Percentiles rank a stretch among this genome's conserved stretches.
Conservation (phyloP, 2,888 invertebrate species). For the Corbicula japonica region DNA sequence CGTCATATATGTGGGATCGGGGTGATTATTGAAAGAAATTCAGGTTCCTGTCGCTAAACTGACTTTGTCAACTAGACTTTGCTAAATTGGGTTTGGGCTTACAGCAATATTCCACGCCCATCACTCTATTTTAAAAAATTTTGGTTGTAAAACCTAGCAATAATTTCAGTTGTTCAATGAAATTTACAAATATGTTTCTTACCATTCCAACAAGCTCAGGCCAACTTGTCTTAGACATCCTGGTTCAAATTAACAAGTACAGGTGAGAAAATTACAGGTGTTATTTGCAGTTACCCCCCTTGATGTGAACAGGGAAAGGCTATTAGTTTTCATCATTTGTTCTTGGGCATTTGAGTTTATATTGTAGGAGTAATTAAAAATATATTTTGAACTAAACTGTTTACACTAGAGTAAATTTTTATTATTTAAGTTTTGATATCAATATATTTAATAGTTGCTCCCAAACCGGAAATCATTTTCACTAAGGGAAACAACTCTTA, state of each 20-base stretch:
- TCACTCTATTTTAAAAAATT: too few relatives aligned
- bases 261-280: too few relatives aligned
- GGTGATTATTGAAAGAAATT: too few relatives aligned
- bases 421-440: neutral
- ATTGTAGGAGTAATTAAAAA: neutral
- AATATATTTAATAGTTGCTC: neutral
- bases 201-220: conserved; percentile 60
- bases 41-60: too few relatives aligned
- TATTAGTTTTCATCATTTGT: neutral
- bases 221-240: conserved; percentile 33
- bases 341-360: too few relatives aligned
- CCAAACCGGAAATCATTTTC: conserved; percentile 12
- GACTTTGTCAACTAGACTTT: too few relatives aligned
- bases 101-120: too few relatives aligned
- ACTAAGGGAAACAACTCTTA: conserved; percentile 20
- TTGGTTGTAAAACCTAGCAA: too few relatives aligned
- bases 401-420: neutral
- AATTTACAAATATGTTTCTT: too few relatives aligned
- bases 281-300: conserved; percentile 3
- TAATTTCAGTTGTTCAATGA: too few relatives aligned
- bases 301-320: conserved; percentile 1
- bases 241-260: neutral
- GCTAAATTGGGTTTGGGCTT: too few relatives aligned
- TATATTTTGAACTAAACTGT: neutral
- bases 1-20: too few relatives aligned